Conservation (phyloP, 1,140 invertebrate species). For the Varroa destructor region DNA sequence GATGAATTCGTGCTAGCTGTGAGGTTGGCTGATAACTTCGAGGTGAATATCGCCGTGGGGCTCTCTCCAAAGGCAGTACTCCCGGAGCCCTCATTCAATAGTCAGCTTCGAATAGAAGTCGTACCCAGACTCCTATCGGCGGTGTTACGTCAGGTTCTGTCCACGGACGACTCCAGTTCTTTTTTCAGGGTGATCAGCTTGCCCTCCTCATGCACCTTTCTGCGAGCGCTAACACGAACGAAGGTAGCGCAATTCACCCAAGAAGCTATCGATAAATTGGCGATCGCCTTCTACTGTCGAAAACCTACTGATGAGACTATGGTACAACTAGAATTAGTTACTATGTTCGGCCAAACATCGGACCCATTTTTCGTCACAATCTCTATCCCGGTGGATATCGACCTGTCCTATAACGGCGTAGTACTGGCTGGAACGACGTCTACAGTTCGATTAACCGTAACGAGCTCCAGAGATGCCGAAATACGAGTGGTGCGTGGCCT, state of each 20-base stretch:
- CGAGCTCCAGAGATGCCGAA: slow-evolving; percentile 16
- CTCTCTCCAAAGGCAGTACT: neutral
- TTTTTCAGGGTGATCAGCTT: neutral
- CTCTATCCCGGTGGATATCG: neutral
- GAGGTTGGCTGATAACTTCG: neutral
- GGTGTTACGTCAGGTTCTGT: neutral
- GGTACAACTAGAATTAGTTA: neutral
- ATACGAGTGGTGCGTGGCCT: slow-evolving; percentile 4
- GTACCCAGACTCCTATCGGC: slow-evolving; percentile 2
- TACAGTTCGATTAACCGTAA: neutral
- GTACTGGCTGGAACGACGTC: neutral
- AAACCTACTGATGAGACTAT: neutral
- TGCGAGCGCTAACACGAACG: neutral
- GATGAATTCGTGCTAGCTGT: neutral
- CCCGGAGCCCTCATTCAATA: slow-evolving; percentile 6
- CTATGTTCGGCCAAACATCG: neutral
- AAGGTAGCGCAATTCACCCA: slow-evolving; percentile 5
- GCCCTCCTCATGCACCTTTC: slow-evolving; percentile 10
- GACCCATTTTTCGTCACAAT: slow-evolving; percentile 13
- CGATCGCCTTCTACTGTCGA: neutral
- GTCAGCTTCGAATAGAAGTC: slow-evolving; percentile 9
- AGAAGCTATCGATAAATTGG: slow-evolving; percentile 1
- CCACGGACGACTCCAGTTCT: neutral
- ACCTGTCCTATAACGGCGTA: neutral
- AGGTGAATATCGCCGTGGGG: neutral